A percentile compares a stretch with the other conserved stretches of the same genome.
These are phyloP conservation scores for Pangasius sanitwongsei DNA, from an alignment of 2,797 vertebrate genomes.

Conservation along the genomic window DNA sequence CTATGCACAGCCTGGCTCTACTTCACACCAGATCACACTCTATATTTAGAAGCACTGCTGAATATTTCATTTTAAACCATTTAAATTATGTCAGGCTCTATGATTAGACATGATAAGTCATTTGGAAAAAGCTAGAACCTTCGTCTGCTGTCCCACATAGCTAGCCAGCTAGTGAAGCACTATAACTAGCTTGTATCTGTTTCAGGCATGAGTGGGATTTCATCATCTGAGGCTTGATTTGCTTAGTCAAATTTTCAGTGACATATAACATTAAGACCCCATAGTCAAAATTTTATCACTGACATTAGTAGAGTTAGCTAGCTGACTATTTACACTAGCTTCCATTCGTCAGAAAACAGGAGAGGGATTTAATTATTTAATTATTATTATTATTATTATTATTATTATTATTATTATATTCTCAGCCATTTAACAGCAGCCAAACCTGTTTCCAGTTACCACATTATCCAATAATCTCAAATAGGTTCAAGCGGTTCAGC, in stretches of 20 bases:
- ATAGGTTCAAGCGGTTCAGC: not conserved
- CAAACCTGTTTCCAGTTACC: conserved; percentile 7
- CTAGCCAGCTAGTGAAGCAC: not conserved
- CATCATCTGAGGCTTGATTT: not conserved
- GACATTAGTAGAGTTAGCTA: not conserved
- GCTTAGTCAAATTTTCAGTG: not conserved
- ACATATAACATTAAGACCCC: not conserved
- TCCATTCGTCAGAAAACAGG: not conserved
- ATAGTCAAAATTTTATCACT: not conserved
- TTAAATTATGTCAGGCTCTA: conserved; percentile 19
- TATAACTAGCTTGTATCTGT: not conserved
- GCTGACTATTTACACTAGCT: not conserved
- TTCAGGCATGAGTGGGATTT: not conserved
- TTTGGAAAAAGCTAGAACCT: not conserved
- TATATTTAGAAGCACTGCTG: conserved; percentile 11
- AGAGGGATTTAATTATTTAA: too few relatives aligned
- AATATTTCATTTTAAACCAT: conserved; percentile 22
- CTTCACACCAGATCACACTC: not conserved
- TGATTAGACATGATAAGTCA: conserved; percentile 20
- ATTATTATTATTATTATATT: not conserved
- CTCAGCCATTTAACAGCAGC: not conserved
- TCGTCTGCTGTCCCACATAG: not conserved
- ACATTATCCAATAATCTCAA: conserved; percentile 6
- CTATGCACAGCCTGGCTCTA: not conserved
- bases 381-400: too few relatives aligned